Evolutionary conservation across 2,888 invertebrate species (phyloP).

Genomic region (Xestia rhomboidea): DNA sequence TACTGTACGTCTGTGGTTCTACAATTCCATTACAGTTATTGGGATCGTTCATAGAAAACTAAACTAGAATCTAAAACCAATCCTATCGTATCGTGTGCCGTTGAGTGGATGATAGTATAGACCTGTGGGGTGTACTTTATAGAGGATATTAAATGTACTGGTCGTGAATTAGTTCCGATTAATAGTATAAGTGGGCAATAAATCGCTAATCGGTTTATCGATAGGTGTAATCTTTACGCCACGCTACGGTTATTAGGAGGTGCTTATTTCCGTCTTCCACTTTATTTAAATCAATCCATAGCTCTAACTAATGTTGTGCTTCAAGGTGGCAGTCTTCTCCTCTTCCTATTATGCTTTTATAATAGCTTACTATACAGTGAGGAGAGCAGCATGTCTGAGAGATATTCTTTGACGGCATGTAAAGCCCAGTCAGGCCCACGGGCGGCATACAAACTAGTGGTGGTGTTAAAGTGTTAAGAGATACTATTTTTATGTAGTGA

Average conservation of each 20-base stretch:
- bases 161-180: conserved; percentile 35
- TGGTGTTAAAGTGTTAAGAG: too few species aligned
- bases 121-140: not conserved
- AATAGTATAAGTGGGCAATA: conserved; percentile 54
- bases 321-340: not conserved
- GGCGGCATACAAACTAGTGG: too few species aligned
- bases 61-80: not conserved
- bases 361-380: too few species aligned
- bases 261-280: conserved; percentile 36
- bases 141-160: conserved; percentile 23
- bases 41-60: not conserved
- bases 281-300: conserved; percentile 30
- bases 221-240: conserved; percentile 48
- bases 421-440: too few species aligned
- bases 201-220: conserved; percentile 51
- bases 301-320: conserved; percentile 10
- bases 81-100: not conserved
- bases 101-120: not conserved
- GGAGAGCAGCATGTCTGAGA: too few species aligned
- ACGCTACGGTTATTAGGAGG: conserved; percentile 11
- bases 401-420: too few species aligned
- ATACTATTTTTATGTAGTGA: too few species aligned
- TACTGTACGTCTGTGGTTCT: not conserved
- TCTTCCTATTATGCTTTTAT: not conserved
- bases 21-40: not conserved